These are phyloP conservation scores for Notothenia coriiceps DNA, from an alignment of 2,113 vertebrate genomes.

Conservation along the genomic window DNA sequence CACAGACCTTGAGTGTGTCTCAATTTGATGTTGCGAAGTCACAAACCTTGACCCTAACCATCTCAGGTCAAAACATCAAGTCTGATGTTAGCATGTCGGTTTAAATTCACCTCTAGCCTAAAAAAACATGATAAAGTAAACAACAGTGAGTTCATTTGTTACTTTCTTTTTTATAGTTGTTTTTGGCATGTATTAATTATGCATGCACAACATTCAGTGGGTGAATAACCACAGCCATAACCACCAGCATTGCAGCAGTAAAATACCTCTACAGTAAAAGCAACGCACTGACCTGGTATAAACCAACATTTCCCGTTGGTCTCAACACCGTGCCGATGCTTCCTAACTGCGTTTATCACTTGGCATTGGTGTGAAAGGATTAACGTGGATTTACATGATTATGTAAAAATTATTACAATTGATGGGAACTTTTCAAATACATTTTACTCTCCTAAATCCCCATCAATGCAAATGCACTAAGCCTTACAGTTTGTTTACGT, in stretches of 20 bases:
- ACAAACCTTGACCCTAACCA: constrained; percentile 50
- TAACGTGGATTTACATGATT: background rate
- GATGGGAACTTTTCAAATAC: background rate
- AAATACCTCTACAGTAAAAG: background rate
- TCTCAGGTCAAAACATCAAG: constrained; percentile 43
- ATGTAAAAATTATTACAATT: background rate
- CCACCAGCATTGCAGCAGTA: background rate
- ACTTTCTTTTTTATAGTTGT: background rate
- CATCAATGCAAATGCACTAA: background rate
- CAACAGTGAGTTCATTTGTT: background rate
- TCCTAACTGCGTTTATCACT: background rate
- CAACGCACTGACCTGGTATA: background rate
- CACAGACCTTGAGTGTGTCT: constrained; percentile 34
- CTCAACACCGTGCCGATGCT: background rate
- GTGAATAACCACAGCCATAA: background rate
- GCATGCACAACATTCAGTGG: background rate
- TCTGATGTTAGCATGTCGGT: constrained; percentile 35
- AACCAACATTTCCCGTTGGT: background rate
- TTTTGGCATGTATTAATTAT: background rate
- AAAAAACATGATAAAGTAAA: constrained; percentile 1
- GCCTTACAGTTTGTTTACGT: background rate
- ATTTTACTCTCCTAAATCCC: background rate
- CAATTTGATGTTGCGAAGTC: constrained; percentile 38
- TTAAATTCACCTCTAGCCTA: constrained; percentile 23
- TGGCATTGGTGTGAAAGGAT: constrained; percentile 7